Evolutionary conservation across 1,140 invertebrate species (phyloP).

Genomic region (Ceratoteleas bidentatus): DNA sequence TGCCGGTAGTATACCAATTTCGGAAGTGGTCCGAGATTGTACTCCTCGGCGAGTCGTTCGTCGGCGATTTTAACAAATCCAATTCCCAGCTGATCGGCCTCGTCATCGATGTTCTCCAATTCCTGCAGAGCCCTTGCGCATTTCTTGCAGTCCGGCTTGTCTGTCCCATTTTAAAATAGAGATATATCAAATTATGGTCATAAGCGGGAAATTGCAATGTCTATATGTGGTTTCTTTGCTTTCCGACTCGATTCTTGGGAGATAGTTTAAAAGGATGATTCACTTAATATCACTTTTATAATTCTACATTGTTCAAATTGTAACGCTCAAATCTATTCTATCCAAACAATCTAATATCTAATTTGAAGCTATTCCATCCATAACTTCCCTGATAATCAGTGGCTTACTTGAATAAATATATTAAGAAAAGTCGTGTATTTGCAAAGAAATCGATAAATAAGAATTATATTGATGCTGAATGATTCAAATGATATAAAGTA

Average conservation of each 20-base stretch:
- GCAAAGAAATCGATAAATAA: too few relatives aligned
- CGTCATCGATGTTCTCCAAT: slow-evolving; percentile 96
- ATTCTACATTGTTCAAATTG: background rate
- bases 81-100: slow-evolving; percentile 96
- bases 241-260: too few relatives aligned
- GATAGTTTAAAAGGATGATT: too few relatives aligned
- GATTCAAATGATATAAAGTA: too few relatives aligned
- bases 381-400: slow-evolving; percentile 14
- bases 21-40: slow-evolving; percentile 93
- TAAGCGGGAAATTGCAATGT: background rate
- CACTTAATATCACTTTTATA: background rate
- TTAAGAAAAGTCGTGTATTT: too few relatives aligned
- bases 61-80: slow-evolving; percentile 97
- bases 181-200: slow-evolving; percentile 35
- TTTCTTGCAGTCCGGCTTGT: slow-evolving; percentile 95
- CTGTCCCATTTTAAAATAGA: slow-evolving; percentile 83
- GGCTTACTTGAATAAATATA: background rate
- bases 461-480: too few relatives aligned
- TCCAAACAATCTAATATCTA: slow-evolving; percentile 8
- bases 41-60: slow-evolving; percentile 94
- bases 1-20: slow-evolving; percentile 96
- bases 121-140: slow-evolving; percentile 94
- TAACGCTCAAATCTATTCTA: background rate
- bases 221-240: background rate
- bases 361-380: slow-evolving; percentile 9